These are phyloP conservation scores for Kradibia gibbosae DNA, from an alignment of 1,140 invertebrate species.

Conservation along the genomic window DNA sequence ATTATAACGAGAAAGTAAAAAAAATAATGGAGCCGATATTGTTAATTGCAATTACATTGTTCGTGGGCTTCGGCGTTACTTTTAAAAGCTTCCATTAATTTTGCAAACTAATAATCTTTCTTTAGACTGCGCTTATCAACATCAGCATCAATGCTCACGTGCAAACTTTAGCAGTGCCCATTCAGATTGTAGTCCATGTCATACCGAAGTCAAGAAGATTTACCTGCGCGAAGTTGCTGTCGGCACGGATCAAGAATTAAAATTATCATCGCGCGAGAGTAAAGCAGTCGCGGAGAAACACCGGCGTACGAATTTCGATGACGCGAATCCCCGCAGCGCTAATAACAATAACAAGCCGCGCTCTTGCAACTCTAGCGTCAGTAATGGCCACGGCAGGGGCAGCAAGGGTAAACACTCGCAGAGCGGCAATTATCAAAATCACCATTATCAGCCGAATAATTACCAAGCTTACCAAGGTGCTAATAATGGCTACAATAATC, in stretches of 20 bases:
- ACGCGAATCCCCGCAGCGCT: background rate
- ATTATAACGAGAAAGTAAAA: no score
- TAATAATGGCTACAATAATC: conserved; percentile 22
- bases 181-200: conserved; percentile 51
- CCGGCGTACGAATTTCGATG: conserved; percentile 14
- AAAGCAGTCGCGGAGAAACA: conserved; percentile 6
- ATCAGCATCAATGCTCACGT: conserved; percentile 41
- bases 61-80: no score
- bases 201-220: conserved; percentile 65
- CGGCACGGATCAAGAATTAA: conserved; percentile 63
- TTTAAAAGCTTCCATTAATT: background rate
- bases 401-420: background rate
- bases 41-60: no score
- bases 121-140: conserved; percentile 38
- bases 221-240: conserved; percentile 69
- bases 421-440: conserved; percentile 25
- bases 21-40: no score
- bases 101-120: conserved; percentile 12
- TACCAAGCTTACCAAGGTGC: background rate
- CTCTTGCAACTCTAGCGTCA: conserved; percentile 4
- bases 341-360: background rate
- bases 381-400: conserved; percentile 4
- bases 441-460: conserved; percentile 10
- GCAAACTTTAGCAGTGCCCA: conserved; percentile 33
- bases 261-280: background rate